Conservation (phyloP, 2,888 invertebrate species). For the Endotricha flammealis region DNA sequence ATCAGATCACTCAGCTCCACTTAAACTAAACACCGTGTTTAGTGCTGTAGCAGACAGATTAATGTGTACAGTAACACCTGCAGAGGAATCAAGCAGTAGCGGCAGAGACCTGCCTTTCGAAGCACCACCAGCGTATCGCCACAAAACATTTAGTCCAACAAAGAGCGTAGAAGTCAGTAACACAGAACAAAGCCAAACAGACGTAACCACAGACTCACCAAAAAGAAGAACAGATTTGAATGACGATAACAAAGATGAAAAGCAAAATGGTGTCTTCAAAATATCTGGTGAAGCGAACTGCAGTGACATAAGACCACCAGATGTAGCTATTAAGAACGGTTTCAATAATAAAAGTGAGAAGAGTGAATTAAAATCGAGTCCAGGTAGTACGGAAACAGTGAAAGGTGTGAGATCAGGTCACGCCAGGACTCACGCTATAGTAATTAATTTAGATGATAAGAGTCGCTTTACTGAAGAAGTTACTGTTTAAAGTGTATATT, state of each 20-base stretch:
- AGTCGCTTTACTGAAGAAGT: conserved; percentile 90
- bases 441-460: conserved; percentile 88
- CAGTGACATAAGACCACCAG: conserved; percentile 62
- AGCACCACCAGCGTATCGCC: conserved; percentile 63
- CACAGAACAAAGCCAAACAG: conserved; percentile 62
- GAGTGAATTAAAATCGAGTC: conserved; percentile 57
- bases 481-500: conserved; percentile 77
- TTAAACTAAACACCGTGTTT: conserved; percentile 73
- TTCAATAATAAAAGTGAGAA: conserved; percentile 56
- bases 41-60: conserved; percentile 73
- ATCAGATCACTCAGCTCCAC: conserved; percentile 64
- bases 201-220: conserved; percentile 63
- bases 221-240: conserved; percentile 46
- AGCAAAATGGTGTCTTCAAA: conserved; percentile 65
- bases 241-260: conserved; percentile 51
- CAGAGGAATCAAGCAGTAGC: conserved; percentile 71
- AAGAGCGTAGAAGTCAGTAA: conserved; percentile 61
- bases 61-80: conserved; percentile 71
- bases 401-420: conserved; percentile 79
- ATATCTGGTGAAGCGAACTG: conserved; percentile 69
- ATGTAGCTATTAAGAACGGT: conserved; percentile 53
- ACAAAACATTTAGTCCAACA: conserved; percentile 70
- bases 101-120: conserved; percentile 68
- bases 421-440: conserved; percentile 85
- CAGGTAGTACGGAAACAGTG: conserved; percentile 56